phyloP scores from a whole-genome alignment of 2,113 vertebrate species.

The Poeciliopsis retropinna region DNA sequence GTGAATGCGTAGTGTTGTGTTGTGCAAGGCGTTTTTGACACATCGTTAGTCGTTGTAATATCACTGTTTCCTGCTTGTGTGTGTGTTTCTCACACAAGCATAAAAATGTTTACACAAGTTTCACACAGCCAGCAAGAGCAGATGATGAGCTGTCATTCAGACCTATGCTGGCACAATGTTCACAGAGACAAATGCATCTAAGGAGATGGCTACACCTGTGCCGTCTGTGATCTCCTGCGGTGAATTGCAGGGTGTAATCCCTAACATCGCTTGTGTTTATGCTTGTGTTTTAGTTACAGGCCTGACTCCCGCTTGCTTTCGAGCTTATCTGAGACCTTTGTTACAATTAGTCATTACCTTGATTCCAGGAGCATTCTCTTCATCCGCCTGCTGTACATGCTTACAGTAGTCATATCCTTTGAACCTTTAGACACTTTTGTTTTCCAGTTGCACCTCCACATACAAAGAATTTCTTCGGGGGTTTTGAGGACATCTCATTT shows the following conservation, averaged over 20 bases:
- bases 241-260: constrained; percentile 63
- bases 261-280: constrained; percentile 75
- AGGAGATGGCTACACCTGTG: constrained; percentile 63
- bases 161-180: constrained; percentile 36
- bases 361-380: constrained; percentile 45
- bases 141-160: constrained; percentile 69
- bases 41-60: constrained; percentile 47
- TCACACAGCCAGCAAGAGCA: constrained; percentile 35
- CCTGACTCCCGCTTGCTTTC: constrained; percentile 57
- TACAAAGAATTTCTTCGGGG: background rate
- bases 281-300: constrained; percentile 77
- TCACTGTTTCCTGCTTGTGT: background rate
- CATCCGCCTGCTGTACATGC: constrained; percentile 49
- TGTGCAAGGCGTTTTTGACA: constrained; percentile 39
- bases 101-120: constrained; percentile 68
- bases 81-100: constrained; percentile 4
- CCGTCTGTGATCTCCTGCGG: constrained; percentile 58
- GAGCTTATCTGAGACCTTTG: constrained; percentile 64
- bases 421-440: background rate
- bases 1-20: constrained; percentile 54
- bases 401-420: constrained; percentile 14
- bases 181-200: constrained; percentile 52
- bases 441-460: background rate
- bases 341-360: constrained; percentile 53
- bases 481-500: background rate